Base-by-base conservation (phyloP, 2,888 invertebrate species). In the Norana najaformis region DNA sequence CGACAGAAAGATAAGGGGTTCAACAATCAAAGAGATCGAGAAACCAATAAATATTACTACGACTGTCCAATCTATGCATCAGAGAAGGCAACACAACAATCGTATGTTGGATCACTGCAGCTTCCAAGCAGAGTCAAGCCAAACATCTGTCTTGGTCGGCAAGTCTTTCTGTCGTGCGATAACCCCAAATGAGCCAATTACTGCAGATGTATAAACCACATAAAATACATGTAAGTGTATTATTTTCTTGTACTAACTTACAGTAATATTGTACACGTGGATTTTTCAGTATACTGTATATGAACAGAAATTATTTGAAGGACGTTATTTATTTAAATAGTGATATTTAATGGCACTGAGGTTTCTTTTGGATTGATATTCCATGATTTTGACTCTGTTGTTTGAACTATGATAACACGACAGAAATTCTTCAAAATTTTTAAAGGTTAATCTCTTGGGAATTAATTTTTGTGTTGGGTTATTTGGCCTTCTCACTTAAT, bases 31-130 rank as follows among this genome's bases (percentile, higher is more conserved):
- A 30, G 69, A n/a, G 69, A 69, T 30, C 69, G 13, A 69, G 69
- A 69, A 69, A 30, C 69, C 69, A n/a, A n/a, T 69, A 69, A 69
- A 69, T n/a, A 69, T n/a, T 69, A 69, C 69, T 69, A 69, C n/a
- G 69, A 69, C 69, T 69, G 69, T 69, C 69, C 69, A 69, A 69
- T 69, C 69, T 69, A 69, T 69, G 69, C 69, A 69, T 30, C 69
- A n/a, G 69, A n/a, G n/a, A 69, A 69, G 69, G n/a, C 69, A 8
- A 8, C n/a, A n/a, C 30, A 30, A 69, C 30, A 69, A 8, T 69
- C 69, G 69, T 69, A n/a, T 13, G 30, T 69, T 30, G 69, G 69
- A 69, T 69, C 69, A 69, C n/a, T 69, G n/a, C 69, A n/a, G 69
- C 69, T 69, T 69, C 69, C 69, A 69, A 69, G 69, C 69, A 69